These are phyloP conservation scores for Notolabrus celidotus DNA, from an alignment of 2,797 vertebrate species.

Conservation along the genomic window DNA sequence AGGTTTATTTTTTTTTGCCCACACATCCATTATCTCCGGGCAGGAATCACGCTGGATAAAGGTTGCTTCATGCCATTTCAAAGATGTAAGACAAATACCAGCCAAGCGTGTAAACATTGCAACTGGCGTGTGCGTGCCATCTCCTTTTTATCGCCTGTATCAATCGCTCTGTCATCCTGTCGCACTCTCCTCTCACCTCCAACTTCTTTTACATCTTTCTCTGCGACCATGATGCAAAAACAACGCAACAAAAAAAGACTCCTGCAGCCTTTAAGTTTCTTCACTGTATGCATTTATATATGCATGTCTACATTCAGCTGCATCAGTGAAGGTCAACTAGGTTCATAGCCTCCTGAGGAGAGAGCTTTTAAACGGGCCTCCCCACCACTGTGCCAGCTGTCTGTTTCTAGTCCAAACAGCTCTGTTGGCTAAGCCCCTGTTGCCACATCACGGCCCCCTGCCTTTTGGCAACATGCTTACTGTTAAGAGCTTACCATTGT, in stretches of 20 bases:
- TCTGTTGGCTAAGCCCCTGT: slow-evolving; percentile 63
- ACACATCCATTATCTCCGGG: slow-evolving; percentile 80
- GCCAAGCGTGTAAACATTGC: slow-evolving; percentile 73
- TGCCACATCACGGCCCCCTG: slow-evolving; percentile 65
- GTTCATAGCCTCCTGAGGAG: slow-evolving; percentile 44
- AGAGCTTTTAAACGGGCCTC: slow-evolving; percentile 47
- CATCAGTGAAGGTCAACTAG: slow-evolving; percentile 48
- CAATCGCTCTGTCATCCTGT: slow-evolving; percentile 60
- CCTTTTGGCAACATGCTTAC: slow-evolving; percentile 37
- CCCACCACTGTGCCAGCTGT: slow-evolving; percentile 54
- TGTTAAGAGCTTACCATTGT: slow-evolving; percentile 39
- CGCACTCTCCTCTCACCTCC: slow-evolving; percentile 24
- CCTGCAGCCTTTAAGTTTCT: slow-evolving; percentile 9
- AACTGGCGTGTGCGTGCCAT: slow-evolving; percentile 46
- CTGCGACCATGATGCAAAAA: slow-evolving; percentile 15
- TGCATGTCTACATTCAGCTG: slow-evolving; percentile 40
- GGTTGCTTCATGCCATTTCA: slow-evolving; percentile 77
- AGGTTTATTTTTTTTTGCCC: slow-evolving; percentile 66
- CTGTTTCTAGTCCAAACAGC: slow-evolving; percentile 71
- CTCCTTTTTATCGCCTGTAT: slow-evolving; percentile 61
- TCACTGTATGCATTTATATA: slow-evolving; percentile 25
- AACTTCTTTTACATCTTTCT: slow-evolving; percentile 13
- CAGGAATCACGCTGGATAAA: slow-evolving; percentile 69
- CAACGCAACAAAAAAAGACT: slow-evolving; percentile 10
- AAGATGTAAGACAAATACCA: slow-evolving; percentile 80